Conservation (phyloP, 2,797 vertebrate species). For the Ptychobarbus kaznakovi region DNA sequence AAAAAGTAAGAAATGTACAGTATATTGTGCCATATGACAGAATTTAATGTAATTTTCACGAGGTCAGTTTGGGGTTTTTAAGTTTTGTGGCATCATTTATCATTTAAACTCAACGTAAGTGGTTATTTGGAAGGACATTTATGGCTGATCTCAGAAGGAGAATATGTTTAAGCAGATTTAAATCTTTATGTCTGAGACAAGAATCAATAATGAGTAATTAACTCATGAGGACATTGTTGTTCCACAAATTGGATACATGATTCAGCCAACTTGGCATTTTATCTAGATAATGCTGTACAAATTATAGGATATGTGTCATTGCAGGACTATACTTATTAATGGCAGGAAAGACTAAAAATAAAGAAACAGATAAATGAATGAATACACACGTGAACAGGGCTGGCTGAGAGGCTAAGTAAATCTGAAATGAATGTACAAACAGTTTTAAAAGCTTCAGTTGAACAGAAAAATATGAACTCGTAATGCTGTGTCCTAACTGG, state of each 20-base stretch:
- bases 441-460: neutral
- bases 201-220: constrained; percentile 64
- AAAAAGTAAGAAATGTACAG: neutral
- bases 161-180: constrained; percentile 57
- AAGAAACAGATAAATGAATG: neutral
- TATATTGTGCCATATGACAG: neutral
- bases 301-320: constrained; percentile 23
- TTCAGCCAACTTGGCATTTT: constrained; percentile 44
- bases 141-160: constrained; percentile 64
- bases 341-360: neutral
- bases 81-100: constrained; percentile 62
- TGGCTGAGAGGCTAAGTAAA: neutral
- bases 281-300: constrained; percentile 30
- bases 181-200: constrained; percentile 37
- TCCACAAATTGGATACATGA: constrained; percentile 22
- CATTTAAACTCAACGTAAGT: constrained; percentile 72
- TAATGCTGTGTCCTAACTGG: neutral
- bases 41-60: neutral
- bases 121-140: constrained; percentile 75
- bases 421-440: neutral
- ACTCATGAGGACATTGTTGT: constrained; percentile 58
- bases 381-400: neutral
- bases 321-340: neutral
- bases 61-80: constrained; percentile 61
- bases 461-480: neutral